Evolutionary conservation across 2,888 invertebrate genomes (phyloP).

Genomic region (Andrena minutula): DNA sequence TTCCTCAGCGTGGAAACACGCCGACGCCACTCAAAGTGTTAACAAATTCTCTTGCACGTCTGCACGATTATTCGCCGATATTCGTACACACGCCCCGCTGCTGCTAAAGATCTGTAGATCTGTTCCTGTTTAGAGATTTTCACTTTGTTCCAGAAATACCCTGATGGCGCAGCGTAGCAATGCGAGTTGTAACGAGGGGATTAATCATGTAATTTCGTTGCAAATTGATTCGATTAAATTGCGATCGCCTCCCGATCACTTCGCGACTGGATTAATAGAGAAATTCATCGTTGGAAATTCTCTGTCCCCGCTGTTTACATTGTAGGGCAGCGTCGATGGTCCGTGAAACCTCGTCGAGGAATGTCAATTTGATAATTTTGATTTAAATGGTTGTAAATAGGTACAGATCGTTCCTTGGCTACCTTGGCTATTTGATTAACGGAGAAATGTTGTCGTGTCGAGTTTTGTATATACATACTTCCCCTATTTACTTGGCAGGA

Average conservation of each 20-base stretch:
- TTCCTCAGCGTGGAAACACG: too few species aligned
- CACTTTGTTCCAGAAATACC: neutral
- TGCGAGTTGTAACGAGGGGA: neutral
- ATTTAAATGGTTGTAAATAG: neutral
- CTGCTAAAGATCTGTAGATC: neutral
- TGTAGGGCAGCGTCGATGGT: neutral
- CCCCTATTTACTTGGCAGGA: neutral
- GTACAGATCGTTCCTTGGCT: neutral
- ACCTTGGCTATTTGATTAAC: neutral
- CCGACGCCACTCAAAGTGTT: neutral
- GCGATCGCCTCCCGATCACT: constrained; percentile 5
- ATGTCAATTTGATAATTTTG: neutral
- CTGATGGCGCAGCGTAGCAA: neutral
- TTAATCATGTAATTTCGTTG: constrained; percentile 15
- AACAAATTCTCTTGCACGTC: constrained; percentile 21
- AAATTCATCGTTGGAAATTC: neutral
- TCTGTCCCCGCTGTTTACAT: neutral
- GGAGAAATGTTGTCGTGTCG: neutral
- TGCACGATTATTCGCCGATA: constrained; percentile 10
- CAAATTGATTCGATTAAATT: constrained; percentile 11
- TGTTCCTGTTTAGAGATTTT: neutral
- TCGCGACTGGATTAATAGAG: neutral
- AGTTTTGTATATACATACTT: neutral
- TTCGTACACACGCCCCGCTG: neutral
- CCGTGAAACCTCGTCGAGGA: neutral